Evolutionary conservation across 2,888 invertebrate genomes (phyloP).

Genomic region (Netelia inedita): DNA sequence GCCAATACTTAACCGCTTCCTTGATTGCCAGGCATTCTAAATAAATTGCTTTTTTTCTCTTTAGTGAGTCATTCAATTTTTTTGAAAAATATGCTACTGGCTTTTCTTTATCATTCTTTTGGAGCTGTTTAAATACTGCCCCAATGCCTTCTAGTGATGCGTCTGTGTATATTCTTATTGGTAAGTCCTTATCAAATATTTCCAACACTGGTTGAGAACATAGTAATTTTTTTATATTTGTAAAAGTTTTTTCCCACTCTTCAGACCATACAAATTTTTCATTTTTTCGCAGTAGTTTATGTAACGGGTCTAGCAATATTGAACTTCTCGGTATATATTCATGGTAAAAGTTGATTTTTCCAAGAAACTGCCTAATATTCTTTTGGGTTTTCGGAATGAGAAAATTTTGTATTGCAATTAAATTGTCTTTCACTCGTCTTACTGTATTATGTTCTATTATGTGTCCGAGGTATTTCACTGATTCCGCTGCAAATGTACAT

Average conservation of each 20-base stretch:
- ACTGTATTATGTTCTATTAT: constrained; percentile 40
- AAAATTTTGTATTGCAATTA: constrained; percentile 63
- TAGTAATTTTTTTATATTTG: constrained; percentile 60
- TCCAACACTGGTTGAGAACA: constrained; percentile 65
- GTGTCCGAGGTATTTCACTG: constrained; percentile 34
- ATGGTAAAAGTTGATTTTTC: constrained; percentile 58
- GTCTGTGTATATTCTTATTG: constrained; percentile 67
- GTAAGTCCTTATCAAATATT: constrained; percentile 61
- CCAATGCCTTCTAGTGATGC: constrained; percentile 60
- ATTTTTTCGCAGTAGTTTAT: constrained; percentile 61
- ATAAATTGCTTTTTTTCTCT: constrained; percentile 47
- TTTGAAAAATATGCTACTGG: constrained; percentile 66
- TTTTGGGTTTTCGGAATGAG: constrained; percentile 63
- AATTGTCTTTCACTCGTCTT: constrained; percentile 59
- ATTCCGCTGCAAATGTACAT: constrained; percentile 34
- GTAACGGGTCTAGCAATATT: constrained; percentile 61
- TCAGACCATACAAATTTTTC: constrained; percentile 63
- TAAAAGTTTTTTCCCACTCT: constrained; percentile 62
- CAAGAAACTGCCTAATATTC: constrained; percentile 64
- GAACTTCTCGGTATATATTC: constrained; percentile 54
- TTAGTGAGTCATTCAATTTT: constrained; percentile 50
- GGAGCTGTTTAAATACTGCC: constrained; percentile 57
- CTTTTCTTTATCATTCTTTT: constrained; percentile 52
- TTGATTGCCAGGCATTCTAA: constrained; percentile 21
- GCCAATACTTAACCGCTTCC: background rate